Evolutionary conservation across 2,888 invertebrate species (phyloP), one percentile per base, ranked within the genome.

Genomic region (Lasioglossum oenotherae): DNA sequence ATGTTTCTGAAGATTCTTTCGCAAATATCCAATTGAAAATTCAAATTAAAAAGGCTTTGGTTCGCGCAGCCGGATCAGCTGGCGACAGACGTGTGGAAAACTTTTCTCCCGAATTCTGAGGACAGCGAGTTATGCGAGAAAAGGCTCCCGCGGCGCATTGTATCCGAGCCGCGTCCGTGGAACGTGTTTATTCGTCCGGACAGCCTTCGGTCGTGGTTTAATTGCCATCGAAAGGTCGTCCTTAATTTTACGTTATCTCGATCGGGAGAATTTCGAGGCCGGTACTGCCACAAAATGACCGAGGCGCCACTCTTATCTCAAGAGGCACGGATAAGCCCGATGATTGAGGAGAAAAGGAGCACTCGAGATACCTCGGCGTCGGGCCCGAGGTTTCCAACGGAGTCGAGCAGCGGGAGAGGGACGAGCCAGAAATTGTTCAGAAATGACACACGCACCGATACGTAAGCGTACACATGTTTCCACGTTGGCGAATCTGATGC

Each of bases 241-340:
- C 91, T 91, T 91, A 91, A 91, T 91, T 91, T 90, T 76, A 83
- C 88, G 88, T 83, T 91, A 91, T 91, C 91, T 87, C 83, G 87
- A 91, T 88, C 89, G 84, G 38, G 84, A 86, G 87, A 86, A 89
- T 86, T 86, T 53, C 89, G 88, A 89, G 86, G 83, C 84, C 84
- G 84, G 88, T 82, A 88, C 88, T 80, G 88, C 82, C 90, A 90
- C 89, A 90, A 92, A 93, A 93, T 93, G 93, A 93, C 92, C 92
- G 84, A 92, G 94, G 93, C 94, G 94, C 93, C 94, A 92, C 84
- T 87, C 92, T 93, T 94, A 94, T 94, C 94, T 91, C 80, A 79
- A 86, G 91, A 88, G 90, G 86, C 81, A 77, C 87, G 90, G 94
- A 94, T 94, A 93, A 93, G 92, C 89, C 90, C 91, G 92, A 93